A percentile compares a stretch with the other conserved stretches of the same genome.
Evolutionary conservation across 1,140 invertebrate species (phyloP).

Genomic region (Tyrophagus putrescentiae): DNA sequence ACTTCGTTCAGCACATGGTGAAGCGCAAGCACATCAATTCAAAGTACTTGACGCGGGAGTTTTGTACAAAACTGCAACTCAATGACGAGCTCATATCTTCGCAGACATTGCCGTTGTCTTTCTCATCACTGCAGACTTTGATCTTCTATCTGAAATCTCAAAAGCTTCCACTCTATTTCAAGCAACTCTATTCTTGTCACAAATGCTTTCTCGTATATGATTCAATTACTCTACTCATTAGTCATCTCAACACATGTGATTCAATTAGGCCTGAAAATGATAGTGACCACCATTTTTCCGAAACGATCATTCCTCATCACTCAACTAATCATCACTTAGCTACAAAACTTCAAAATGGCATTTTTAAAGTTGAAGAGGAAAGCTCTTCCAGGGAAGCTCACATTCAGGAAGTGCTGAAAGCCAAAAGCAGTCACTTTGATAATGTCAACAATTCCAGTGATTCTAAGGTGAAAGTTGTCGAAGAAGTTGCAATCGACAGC

Average conservation of each 20-base stretch:
- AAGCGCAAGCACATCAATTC: not conserved
- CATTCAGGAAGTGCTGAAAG: too few relatives aligned
- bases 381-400: too few relatives aligned
- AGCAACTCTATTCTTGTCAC: constrained; percentile 12
- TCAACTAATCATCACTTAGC: not conserved
- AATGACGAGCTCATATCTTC: not conserved
- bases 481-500: too few relatives aligned
- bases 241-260: constrained; percentile 7
- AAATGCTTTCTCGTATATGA: not conserved
- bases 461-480: too few relatives aligned
- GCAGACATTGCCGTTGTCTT: not conserved
- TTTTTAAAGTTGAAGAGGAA: too few relatives aligned
- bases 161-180: constrained; percentile 2
- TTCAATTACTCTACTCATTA: not conserved
- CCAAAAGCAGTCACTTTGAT: too few relatives aligned
- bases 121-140: not conserved
- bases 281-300: not conserved
- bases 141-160: constrained; percentile 7
- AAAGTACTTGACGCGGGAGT: not conserved
- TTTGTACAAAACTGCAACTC: not conserved
- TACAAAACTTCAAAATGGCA: too few relatives aligned
- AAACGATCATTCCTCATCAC: not conserved
- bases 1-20: not conserved
- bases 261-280: not conserved
- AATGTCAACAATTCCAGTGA: too few relatives aligned